Evolutionary conservation across 1,140 invertebrate genomes (phyloP).

Genomic region (Drosophila ercepeae): DNA sequence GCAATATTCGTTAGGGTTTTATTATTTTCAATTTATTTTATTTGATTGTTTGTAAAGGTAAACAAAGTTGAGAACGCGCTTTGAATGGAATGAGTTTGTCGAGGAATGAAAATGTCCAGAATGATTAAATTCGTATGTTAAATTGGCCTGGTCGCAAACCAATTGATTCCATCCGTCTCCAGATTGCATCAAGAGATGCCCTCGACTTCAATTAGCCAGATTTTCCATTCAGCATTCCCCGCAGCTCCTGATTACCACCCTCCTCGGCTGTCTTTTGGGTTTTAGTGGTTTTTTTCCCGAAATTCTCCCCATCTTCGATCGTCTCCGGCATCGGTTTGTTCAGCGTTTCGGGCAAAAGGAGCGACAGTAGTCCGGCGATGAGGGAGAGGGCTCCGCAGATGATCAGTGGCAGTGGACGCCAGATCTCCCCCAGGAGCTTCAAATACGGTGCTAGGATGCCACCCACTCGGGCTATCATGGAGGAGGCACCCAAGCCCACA

Average conservation of each 20-base stretch:
- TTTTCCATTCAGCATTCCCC: slow-evolving; percentile 49
- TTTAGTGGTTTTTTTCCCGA: slow-evolving; percentile 84
- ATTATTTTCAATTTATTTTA: slow-evolving; percentile 12
- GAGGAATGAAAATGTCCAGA: slow-evolving; percentile 38
- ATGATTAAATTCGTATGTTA: slow-evolving; percentile 62
- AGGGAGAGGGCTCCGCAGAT: slow-evolving; percentile 89
- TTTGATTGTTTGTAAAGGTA: slow-evolving; percentile 47
- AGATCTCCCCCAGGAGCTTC: slow-evolving; percentile 88
- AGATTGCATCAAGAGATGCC: slow-evolving; percentile 4
- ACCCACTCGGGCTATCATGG: slow-evolving; percentile 90
- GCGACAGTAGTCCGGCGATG: slow-evolving; percentile 87
- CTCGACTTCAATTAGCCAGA: slow-evolving; percentile 9
- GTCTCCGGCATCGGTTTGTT: slow-evolving; percentile 90
- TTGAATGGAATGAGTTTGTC: slow-evolving; percentile 36
- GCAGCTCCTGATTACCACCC: slow-evolving; percentile 33
- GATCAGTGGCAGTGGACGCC: slow-evolving; percentile 89
- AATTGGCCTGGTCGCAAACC: slow-evolving; percentile 8
- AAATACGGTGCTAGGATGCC: slow-evolving; percentile 91
- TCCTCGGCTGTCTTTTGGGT: not conserved
- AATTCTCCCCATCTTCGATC: slow-evolving; percentile 89
- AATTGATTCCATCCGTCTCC: slow-evolving; percentile 22
- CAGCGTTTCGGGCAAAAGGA: slow-evolving; percentile 91
- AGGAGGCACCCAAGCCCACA: slow-evolving; percentile 90
- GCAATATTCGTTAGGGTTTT: not conserved
- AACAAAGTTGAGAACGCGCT: slow-evolving; percentile 29